Conservation (phyloP, 2,797 vertebrate genomes). For the Phalloptychus januarius region DNA sequence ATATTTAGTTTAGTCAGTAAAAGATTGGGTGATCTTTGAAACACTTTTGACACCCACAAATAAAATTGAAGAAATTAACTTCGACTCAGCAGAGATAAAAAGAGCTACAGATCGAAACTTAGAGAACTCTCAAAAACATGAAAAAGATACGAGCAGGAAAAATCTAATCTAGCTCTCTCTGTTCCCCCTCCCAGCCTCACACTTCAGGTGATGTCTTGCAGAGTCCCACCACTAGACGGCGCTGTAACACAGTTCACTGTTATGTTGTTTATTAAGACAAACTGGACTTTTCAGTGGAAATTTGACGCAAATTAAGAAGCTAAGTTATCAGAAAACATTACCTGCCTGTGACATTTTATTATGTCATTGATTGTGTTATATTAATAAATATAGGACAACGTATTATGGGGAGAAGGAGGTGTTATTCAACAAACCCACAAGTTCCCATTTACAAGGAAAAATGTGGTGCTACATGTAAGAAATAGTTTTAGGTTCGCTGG, state of each 20-base stretch:
- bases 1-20: constrained; percentile 8
- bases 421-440: neutral
- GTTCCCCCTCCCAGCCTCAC: neutral
- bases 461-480: no score
- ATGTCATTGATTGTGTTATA: neutral
- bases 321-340: neutral
- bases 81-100: neutral
- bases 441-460: neutral
- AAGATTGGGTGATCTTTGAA: neutral
- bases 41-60: constrained; percentile 12
- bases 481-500: no score
- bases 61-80: neutral
- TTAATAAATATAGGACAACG: neutral
- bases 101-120: neutral
- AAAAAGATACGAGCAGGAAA: neutral
- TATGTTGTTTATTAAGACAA: neutral
- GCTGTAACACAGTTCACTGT: constrained; percentile 36
- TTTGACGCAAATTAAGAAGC: neutral
- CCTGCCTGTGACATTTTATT: neutral
- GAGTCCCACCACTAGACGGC: constrained; percentile 57
- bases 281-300: neutral
- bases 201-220: neutral
- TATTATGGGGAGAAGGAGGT: neutral
- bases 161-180: neutral
- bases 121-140: neutral